Evolutionary conservation across 2,113 vertebrate genomes (phyloP).

Genomic region (Gorsachius goisagi): DNA sequence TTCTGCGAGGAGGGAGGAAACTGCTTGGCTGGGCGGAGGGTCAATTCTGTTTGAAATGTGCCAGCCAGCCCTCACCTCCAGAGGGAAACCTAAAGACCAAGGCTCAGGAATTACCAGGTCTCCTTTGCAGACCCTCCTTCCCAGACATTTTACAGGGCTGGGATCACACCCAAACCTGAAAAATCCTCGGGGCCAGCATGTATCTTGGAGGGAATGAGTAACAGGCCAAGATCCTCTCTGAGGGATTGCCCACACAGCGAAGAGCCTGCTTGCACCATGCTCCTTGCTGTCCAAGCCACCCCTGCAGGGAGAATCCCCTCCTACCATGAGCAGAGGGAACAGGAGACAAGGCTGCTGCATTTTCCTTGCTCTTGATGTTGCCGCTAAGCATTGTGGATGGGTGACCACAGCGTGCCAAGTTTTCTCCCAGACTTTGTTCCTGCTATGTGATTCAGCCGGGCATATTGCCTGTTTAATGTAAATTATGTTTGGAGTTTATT

Average conservation of each 20-base stretch:
- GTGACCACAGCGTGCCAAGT: neutral
- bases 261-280: neutral
- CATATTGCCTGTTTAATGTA: slow-evolving; percentile 19
- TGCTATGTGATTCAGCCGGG: neutral
- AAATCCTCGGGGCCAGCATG: neutral
- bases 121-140: neutral
- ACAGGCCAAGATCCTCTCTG: neutral
- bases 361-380: neutral
- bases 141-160: neutral
- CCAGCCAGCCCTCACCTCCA: neutral
- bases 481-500: slow-evolving; percentile 59
- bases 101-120: neutral
- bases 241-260: neutral
- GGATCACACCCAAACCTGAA: neutral
- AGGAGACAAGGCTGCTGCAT: neutral
- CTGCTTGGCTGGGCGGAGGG: neutral
- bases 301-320: neutral
- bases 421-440: neutral
- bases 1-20: neutral
- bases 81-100: neutral
- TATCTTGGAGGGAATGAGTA: neutral
- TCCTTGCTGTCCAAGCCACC: neutral
- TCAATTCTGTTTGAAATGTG: neutral
- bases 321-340: fast-evolving
- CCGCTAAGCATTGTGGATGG: neutral